Percentiles rank a stretch among this genome's conserved stretches.
Evolutionary conservation across 2,113 vertebrate species (phyloP).

Genomic region (Pelobates fuscus): DNA sequence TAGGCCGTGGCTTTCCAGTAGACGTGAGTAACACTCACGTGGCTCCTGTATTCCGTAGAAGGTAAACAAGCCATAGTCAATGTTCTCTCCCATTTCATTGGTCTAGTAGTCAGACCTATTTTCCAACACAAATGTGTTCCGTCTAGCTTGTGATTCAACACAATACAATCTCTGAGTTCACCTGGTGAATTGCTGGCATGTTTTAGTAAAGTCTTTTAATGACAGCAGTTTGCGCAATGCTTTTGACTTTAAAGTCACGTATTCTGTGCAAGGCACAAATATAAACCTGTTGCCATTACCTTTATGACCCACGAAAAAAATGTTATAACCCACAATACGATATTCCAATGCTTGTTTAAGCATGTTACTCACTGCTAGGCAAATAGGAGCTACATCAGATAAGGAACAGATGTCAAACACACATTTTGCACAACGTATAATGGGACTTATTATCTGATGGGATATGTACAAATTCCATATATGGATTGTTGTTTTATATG

Average conservation of each 20-base stretch:
- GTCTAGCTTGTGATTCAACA: neutral
- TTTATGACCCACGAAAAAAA: neutral
- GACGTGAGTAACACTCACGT: neutral
- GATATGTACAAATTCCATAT: no score
- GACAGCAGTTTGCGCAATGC: neutral
- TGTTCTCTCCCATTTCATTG: no score
- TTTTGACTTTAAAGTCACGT: neutral
- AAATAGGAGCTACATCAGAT: neutral
- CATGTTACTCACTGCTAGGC: neutral
- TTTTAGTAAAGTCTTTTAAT: neutral
- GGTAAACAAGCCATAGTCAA: neutral
- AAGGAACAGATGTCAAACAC: neutral
- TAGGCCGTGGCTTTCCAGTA: neutral
- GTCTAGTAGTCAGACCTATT: neutral
- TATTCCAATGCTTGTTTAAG: neutral
- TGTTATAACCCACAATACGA: no score
- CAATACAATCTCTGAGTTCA: neutral
- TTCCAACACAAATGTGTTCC: neutral
- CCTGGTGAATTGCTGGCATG: neutral
- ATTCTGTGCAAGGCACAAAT: neutral
- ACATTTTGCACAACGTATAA: neutral
- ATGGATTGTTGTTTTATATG: no score
- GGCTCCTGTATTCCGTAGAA: neutral
- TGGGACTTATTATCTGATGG: no score
- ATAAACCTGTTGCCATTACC: neutral